Conservation (phyloP, 2,797 vertebrate species). For the Acrossocheilus wenchowensis region DNA sequence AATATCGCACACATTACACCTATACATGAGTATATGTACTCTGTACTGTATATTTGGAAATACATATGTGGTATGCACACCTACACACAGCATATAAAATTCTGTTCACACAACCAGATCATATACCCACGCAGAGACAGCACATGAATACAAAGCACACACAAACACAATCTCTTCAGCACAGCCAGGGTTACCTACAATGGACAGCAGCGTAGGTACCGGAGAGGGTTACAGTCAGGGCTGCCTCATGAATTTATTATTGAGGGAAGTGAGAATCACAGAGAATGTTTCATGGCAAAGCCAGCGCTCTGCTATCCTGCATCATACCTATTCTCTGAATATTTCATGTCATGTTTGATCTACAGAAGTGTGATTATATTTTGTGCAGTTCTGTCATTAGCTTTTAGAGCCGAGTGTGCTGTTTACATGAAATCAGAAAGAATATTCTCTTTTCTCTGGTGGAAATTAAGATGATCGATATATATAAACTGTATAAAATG, state of each 20-base stretch:
- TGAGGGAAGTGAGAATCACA: conserved; percentile 49
- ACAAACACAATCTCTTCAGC: conserved; percentile 45
- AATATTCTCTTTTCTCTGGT: not conserved
- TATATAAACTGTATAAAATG: not conserved
- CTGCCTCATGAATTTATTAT: conserved; percentile 50
- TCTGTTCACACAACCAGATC: conserved; percentile 32
- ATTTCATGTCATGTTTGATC: conserved; percentile 43
- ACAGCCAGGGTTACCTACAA: conserved; percentile 45
- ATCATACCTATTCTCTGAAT: conserved; percentile 11
- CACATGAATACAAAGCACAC: conserved; percentile 32
- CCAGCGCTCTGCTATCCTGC: not conserved
- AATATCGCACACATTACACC: conserved; percentile 2
- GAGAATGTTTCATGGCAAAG: conserved; percentile 45
- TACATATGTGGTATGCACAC: conserved; percentile 33
- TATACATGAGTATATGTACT: conserved; percentile 7
- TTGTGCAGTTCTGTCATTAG: conserved; percentile 23
- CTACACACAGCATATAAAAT: conserved; percentile 38
- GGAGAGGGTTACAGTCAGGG: conserved; percentile 37
- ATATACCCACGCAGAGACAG: conserved; percentile 34
- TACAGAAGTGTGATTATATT: not conserved
- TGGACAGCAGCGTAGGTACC: conserved; percentile 30
- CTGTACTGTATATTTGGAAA: conserved; percentile 8
- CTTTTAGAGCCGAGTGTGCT: conserved; percentile 5
- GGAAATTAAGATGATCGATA: conserved; percentile 24
- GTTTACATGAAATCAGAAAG: not conserved